phyloP scores from a whole-genome alignment of 2,113 vertebrate species.

The Mastomys natalensis region DNA sequence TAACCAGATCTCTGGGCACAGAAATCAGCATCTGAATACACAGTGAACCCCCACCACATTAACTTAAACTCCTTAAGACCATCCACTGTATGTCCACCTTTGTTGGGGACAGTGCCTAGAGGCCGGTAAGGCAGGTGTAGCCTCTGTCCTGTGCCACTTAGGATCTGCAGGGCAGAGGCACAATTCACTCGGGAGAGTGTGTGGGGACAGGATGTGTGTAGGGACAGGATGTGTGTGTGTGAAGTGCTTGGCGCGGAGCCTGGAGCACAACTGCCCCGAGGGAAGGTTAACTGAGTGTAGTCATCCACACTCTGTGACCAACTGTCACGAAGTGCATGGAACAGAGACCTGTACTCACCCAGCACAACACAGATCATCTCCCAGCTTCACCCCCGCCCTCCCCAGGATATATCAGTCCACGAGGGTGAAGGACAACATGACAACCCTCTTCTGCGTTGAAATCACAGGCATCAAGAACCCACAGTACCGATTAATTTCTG shows the following conservation, averaged over 20 bases:
- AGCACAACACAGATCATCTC: neutral
- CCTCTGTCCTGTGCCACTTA: neutral
- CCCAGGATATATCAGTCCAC: neutral
- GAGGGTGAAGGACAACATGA: neutral
- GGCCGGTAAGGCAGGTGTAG: neutral
- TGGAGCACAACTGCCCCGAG: neutral
- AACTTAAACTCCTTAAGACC: neutral
- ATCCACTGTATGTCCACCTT: neutral
- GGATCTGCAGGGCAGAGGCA: neutral
- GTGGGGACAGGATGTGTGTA: neutral
- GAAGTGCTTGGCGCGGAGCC: neutral
- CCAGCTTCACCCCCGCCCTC: neutral
- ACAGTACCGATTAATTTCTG: constrained; percentile 72
- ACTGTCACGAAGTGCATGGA: neutral
- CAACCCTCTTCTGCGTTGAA: constrained; percentile 77
- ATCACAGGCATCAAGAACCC: constrained; percentile 69
- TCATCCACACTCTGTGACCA: neutral
- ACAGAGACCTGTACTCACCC: neutral
- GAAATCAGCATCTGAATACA: too few relatives aligned
- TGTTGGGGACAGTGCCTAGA: neutral
- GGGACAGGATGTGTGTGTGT: neutral
- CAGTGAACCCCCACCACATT: too few relatives aligned
- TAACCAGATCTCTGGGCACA: too few relatives aligned
- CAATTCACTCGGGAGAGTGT: neutral
- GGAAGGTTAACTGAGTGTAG: neutral